Evolutionary conservation across 2,797 vertebrate genomes (phyloP).

Genomic region (Corythornis leucogaster): DNA sequence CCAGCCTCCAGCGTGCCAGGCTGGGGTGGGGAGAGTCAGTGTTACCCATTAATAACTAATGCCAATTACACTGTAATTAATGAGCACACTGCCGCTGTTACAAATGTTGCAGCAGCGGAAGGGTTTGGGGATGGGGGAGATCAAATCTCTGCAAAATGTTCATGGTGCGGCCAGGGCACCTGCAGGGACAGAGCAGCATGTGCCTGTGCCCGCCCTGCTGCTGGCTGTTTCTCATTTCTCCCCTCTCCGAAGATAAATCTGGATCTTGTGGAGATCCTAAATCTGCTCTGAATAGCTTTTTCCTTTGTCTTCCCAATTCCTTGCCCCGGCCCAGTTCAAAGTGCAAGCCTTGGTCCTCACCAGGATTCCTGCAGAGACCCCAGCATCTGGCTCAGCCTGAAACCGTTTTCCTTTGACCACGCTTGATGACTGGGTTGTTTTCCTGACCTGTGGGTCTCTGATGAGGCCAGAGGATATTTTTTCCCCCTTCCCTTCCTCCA

Average conservation of each 20-base stretch:
- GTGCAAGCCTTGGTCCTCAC: accelerated
- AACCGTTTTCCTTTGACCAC: not conserved
- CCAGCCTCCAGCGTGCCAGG: not conserved
- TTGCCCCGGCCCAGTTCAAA: not conserved
- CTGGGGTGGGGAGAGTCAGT: too few relatives aligned
- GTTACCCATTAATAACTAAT: not conserved
- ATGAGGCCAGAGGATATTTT: not conserved
- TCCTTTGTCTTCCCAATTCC: not conserved
- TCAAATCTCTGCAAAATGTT: not conserved
- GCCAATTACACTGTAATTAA: not conserved
- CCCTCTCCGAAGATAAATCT: not conserved
- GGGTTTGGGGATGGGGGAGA: not conserved
- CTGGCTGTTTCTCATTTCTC: not conserved
- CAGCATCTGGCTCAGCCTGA: not conserved
- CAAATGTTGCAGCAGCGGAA: accelerated
- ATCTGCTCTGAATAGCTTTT: accelerated
- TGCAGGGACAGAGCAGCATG: not conserved
- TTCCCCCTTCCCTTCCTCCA: not conserved
- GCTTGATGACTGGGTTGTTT: not conserved
- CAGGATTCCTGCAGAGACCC: too few relatives aligned
- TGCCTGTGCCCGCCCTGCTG: not conserved
- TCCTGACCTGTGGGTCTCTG: not conserved
- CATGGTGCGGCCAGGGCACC: accelerated
- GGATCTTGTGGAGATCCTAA: not conserved
- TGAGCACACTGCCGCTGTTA: not conserved